Evolutionary conservation across 1,140 invertebrate genomes (phyloP).

Genomic region (Hycleus cichorii): DNA sequence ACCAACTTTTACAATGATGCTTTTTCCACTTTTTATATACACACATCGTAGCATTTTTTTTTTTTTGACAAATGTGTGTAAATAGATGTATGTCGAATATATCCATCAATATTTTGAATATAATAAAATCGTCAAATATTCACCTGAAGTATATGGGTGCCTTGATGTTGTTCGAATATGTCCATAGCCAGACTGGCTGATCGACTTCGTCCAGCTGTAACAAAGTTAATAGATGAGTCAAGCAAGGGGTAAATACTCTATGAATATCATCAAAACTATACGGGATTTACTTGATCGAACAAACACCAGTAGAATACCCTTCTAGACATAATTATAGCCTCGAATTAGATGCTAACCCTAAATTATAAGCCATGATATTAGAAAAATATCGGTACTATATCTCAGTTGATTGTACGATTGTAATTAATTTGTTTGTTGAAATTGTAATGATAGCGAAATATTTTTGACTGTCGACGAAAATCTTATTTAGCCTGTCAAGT

Average conservation of each 20-base stretch:
- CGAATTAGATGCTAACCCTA: background rate
- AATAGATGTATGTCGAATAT: background rate
- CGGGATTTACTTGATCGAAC: slow-evolving; percentile 2
- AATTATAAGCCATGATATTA: background rate
- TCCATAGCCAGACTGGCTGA: slow-evolving; percentile 66
- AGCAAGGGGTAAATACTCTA: background rate
- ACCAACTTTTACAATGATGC: background rate
- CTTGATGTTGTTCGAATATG: slow-evolving; percentile 92
- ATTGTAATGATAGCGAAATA: background rate
- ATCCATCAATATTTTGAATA: too few relatives aligned
- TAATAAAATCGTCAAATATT: slow-evolving; percentile 8
- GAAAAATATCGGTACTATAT: too few relatives aligned
- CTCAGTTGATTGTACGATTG: too few relatives aligned
- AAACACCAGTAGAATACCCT: background rate
- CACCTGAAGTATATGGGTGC: slow-evolving; percentile 95
- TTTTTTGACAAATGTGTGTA: slow-evolving; percentile 28
- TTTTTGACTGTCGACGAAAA: background rate
- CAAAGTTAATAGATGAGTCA: slow-evolving; percentile 32
- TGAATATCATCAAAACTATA: slow-evolving; percentile 7
- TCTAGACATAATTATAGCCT: background rate
- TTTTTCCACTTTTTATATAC: background rate
- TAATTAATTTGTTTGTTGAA: background rate
- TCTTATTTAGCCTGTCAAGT: background rate
- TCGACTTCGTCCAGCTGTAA: slow-evolving; percentile 66
- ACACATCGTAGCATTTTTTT: background rate